Base-by-base conservation (phyloP, 2,888 invertebrate genomes). In the Lasioglossum malachurum region DNA sequence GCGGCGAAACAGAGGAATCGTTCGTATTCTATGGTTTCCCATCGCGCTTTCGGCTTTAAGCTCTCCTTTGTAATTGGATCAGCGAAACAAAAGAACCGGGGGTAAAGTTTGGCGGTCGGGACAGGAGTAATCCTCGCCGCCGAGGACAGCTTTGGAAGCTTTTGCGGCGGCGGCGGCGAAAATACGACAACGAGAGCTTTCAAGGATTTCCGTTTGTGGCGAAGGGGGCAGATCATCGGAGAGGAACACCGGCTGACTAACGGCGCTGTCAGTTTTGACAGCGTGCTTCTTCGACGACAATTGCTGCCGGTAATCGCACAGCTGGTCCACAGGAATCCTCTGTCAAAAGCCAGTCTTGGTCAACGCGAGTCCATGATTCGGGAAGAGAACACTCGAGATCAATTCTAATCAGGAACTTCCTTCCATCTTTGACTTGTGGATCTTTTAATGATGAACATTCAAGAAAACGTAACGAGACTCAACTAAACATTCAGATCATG, bases 31-130 rank as follows among this genome's bases (percentile, higher is more conserved):
- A 84, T 41, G 85, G 83, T 73, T 83, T 87, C 83, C 74, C 78
- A 73, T 86, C 75, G 69, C 74, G 86, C 75, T 83, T 78, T 75
- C 82, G 57, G 79, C 83, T 86, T 83, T 83, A 83, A 86, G 80
- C 86, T 41, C 38, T 67, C 80, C 78, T 83, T 80, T 87, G 87
- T 83, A 87, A 87, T 86, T 78, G 83, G 80, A 83, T 86, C 78
- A 75, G 4, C 14, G 85, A 60, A 86, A 87, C 83, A 79, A 83
- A 82, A 83, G 86, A 86, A 84, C 69, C 53, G 79, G 69, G 75
- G 12, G 31, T 57, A 78, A 80, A 84, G 84, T 86, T 72, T 84
- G 84, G 80, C 71, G 76, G 83, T 80, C 73, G 85, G 57, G 85
- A 83, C 74, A 79, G 77, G 84, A 84, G 84, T 86, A 86, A 84